Evolutionary conservation across 2,888 invertebrate genomes (phyloP), one percentile per base, ranked within the genome.

Genomic region (Scrobipalpa costella): DNA sequence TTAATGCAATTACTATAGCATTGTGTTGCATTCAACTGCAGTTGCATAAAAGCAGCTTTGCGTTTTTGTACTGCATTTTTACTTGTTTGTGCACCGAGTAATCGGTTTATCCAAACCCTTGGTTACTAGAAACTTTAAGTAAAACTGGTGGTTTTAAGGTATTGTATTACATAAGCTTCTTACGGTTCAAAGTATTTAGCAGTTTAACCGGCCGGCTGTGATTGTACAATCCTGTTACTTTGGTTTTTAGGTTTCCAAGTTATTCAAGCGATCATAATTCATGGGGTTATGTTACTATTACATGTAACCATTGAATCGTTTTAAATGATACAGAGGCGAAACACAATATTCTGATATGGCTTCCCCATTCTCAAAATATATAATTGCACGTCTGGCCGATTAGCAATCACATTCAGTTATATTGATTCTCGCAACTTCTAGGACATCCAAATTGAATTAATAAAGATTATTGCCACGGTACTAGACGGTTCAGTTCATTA

Each of bases 171-270:
- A 7, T 55, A 55, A 55, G 55, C 55, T 34, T 5, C 27, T 55
- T 55, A n/a, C 15, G 55, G 55, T 34, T 55, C 55, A 55, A 55
- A 27, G 33, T 27, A 55, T 57, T 57, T 57, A 27, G 55, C 36
- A 2, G 57, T 38, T 17, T 19, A 58, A 58, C 44, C 58, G 58
- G 36, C 44, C 58, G 58, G 36, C 57, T 57, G 57, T 36, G 57
- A 57, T 57, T 36, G 57, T 19, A 21, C 21, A 38, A 40, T 38
- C 58, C 58, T 19, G 44, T 58, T 58, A 58, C 19, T 36, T 27
- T 34, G 57, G 2, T 15, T 57, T 57, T 58, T 57, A 36, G 36
- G 57, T 36, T 55, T 55, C 55, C 13, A 33, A 44, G n/a, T 44
- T 44, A 15, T 44, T 44, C 44, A 44, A 44, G n/a, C n/a, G 44